Evolutionary conservation across 2,797 vertebrate species (phyloP), one percentile per base, ranked within the genome.

Genomic region (Neosilurus mollespiculum): DNA sequence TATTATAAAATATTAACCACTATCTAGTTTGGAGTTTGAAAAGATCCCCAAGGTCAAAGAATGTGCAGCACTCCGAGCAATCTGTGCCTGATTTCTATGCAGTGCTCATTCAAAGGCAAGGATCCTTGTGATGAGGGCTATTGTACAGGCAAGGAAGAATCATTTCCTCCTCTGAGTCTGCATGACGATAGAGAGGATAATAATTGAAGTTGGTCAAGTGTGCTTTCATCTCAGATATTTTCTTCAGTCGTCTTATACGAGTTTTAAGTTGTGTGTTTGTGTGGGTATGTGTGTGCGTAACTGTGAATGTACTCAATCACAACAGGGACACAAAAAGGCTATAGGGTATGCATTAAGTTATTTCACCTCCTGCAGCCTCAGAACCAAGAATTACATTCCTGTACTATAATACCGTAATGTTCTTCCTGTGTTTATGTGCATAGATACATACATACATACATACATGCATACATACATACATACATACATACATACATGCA

Each of bases 161-260:
- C 81, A 82, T 86, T 88, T 87, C 83, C 88, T 86, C 78, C 84
- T 81, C 80, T 59, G 81, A 65, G 56, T 86, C 76, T 83, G 86
- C 83, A 79, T 79, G 82, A 72, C 58, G 61, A 87, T 80, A 59
- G 78, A 87, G 79, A 82, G 84, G 86, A 87, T 81, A 78, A 82
- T 91, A 84, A 89, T 91, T 90, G 88, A 87, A 85, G 81, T 88
- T 89, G 87, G 88, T 88, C 86, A 85, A 88, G 87, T 87, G 87
- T 83, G 70, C 89, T 90, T 89, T 91, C 87, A 90, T 90, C 88
- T 88, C 86, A 85, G 83, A 85, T 86, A 82, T 87, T 82, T 88
- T 87, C 86, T 86, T 85, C 84, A 84, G 73, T 86, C 77, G 77
- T 87, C 84, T 85, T 80, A 80, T 85, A 82, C 56, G 78, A 86